Base-by-base conservation (phyloP, 2,888 invertebrate genomes). In the Neuroscelio doddi region DNA sequence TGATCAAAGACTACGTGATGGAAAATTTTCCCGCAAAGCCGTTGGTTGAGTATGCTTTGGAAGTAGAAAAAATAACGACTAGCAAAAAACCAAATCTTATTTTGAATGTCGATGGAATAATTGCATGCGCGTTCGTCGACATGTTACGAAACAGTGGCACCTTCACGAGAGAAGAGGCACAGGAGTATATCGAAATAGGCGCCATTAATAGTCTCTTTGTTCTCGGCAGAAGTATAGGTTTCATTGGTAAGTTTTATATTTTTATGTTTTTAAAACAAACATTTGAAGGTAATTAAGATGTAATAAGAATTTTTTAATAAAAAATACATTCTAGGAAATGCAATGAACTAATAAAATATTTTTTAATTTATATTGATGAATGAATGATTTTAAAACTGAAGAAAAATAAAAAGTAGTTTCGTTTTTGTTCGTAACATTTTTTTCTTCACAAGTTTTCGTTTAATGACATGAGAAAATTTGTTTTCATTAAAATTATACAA, bases 21-120 rank as follows among this genome's bases (percentile, higher is more conserved):
- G 91, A 96, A 57, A 92, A 95, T 81, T 97, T 97, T 89, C 98
- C 98, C 1, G 90, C 93, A 1, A 95, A 94, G 72, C 98, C 98
- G 0, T 88, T 99, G n/a, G 89, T 98, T 8, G 90, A 93, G 66
- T 99, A 97, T 85, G 99, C 99, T 0, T 87, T 98, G 8, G 97
- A 98, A 87, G 98, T 99, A 27, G 99, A 99, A 80, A 97, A 98
- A 81, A 96, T 99, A 80, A 99, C 99, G 14, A 99, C 97, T 1
- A 93, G 97, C 76, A 99, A 99, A 90, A 99, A 99, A 87, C 99
- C 99, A n/a, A 99, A 99, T 87, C 89, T 99, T 56, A 99, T 99
- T 83, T 89, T 99, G 64, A 99, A 99, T 86, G 99, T 99, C 14
- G 99, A 99, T 86, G 99, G 99, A 55, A 94, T 98, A 69, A 98